Percentiles rank a stretch among this genome's conserved stretches.
Evolutionary conservation across 1,140 invertebrate species (phyloP).

Genomic region (Gonioctena quinquepunctata): DNA sequence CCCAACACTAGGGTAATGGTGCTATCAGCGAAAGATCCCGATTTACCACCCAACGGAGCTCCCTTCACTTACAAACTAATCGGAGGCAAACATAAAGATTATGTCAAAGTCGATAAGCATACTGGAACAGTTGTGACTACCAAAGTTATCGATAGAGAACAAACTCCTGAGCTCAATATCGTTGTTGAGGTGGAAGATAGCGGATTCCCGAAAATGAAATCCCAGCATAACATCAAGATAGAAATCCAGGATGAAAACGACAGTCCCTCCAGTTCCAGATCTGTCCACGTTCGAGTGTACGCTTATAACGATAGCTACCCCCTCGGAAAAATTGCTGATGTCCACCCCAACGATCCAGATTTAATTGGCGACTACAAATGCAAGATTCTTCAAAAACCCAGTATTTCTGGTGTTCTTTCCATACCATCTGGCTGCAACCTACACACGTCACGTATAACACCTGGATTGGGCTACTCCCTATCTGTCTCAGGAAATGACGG

Average conservation of each 20-base stretch:
- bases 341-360: constrained; percentile 90
- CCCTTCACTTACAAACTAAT: constrained; percentile 85
- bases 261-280: constrained; percentile 82
- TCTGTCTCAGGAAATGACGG: constrained; percentile 88
- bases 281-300: constrained; percentile 79
- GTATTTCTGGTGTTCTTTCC: constrained; percentile 65
- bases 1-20: constrained; percentile 82
- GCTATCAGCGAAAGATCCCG: constrained; percentile 83
- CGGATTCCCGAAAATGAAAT: constrained; percentile 80
- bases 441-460: constrained; percentile 69
- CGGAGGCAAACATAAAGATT: constrained; percentile 75
- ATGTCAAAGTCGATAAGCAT: constrained; percentile 76
- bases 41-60: constrained; percentile 88
- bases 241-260: constrained; percentile 89
- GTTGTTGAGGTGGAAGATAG: constrained; percentile 87
- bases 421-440: constrained; percentile 81
- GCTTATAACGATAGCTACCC: constrained; percentile 75
- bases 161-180: constrained; percentile 73
- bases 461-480: constrained; percentile 72
- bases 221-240: constrained; percentile 76
- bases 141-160: constrained; percentile 80
- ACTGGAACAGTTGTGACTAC: constrained; percentile 81
- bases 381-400: constrained; percentile 68
- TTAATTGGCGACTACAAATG: constrained; percentile 86
- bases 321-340: constrained; percentile 82